Conservation (phyloP, 2,888 invertebrate species). For the Volucella inflata region DNA sequence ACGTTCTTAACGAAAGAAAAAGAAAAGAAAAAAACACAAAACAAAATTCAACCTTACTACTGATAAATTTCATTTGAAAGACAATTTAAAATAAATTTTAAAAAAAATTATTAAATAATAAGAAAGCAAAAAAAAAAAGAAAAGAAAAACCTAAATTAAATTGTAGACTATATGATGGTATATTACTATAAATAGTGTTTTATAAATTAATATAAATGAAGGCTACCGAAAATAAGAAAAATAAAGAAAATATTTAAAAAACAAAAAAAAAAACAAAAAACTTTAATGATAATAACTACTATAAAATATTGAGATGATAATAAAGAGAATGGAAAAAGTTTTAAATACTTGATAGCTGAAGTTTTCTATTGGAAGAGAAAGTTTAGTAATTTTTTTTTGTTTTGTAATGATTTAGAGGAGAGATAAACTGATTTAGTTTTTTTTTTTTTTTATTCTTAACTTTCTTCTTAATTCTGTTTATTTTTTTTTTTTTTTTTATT, state of each 20-base stretch:
- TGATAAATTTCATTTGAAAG: slow-evolving; percentile 59
- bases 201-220: slow-evolving; percentile 72
- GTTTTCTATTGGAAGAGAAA: slow-evolving; percentile 22
- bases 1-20: not conserved
- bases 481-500: slow-evolving; percentile 27
- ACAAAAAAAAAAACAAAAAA: slow-evolving; percentile 51
- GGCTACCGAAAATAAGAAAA: slow-evolving; percentile 36
- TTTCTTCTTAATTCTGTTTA: slow-evolving; percentile 27
- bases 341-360: slow-evolving; percentile 66
- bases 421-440: slow-evolving; percentile 70
- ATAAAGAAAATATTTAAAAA: slow-evolving; percentile 4
- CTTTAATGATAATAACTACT: slow-evolving; percentile 66
- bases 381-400: slow-evolving; percentile 17
- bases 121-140: slow-evolving; percentile 35
- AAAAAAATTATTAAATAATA: slow-evolving; percentile 42
- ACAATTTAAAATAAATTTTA: slow-evolving; percentile 37
- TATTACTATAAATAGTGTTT: slow-evolving; percentile 70
- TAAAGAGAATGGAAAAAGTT: slow-evolving; percentile 71
- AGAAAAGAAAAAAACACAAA: not conserved
- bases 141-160: slow-evolving; percentile 68
- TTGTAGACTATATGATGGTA: slow-evolving; percentile 74
- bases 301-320: slow-evolving; percentile 71
- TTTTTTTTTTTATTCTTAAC: slow-evolving; percentile 25
- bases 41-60: slow-evolving; percentile 53
- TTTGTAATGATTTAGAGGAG: slow-evolving; percentile 62